Evolutionary conservation across 1,140 invertebrate species (phyloP), one percentile per base, ranked within the genome.

Genomic region (Pogonus chalceus): DNA sequence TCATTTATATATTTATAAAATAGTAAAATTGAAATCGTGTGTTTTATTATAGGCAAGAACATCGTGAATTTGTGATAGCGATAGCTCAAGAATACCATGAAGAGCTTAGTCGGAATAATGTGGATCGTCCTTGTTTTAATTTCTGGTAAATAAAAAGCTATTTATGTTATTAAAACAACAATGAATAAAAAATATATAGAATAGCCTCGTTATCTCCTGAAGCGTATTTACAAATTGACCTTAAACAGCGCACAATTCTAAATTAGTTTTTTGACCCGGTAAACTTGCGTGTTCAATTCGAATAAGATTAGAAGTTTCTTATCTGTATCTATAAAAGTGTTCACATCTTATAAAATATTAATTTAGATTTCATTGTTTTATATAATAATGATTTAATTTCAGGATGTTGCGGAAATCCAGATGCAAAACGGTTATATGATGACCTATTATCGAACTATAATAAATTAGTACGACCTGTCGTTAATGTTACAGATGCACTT

Each of bases 381-480:
- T 31, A 31, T 14, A 7, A 31, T 31, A 7, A 31, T 31, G 26
- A 7, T 61, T 58, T 69, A 76, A 18, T 73, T 67, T 31, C 73
- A 84, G 83, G 82, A 76, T 83, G 84, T 74, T 83, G 78, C 60
- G 87, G 86, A 67, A 91, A 91, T 77, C 88, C 88, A 60, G 88
- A 91, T 73, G 90, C 90, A 58, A 91, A 92, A 76, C 81, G 89
- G 59, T 79, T 93, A 51, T 93, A 92, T 77, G 90, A 92, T 76
- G 89, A 92, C 71, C 80, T 92, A 54, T 79, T 95, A 55, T 90
- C 87, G 67, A 92, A 94, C 72, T 95, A 95, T 76, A 95, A 95
- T 76, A 94, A 95, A 76, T 78, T 95, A 64, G 90, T 95, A 60
- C 81, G 92, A 54, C 91, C 91, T 31, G 91, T 95, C 48, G 83